Evolutionary conservation across 2,113 vertebrate species (phyloP), one percentile per base, ranked within the genome.

Genomic region (Physeter macrocephalus): DNA sequence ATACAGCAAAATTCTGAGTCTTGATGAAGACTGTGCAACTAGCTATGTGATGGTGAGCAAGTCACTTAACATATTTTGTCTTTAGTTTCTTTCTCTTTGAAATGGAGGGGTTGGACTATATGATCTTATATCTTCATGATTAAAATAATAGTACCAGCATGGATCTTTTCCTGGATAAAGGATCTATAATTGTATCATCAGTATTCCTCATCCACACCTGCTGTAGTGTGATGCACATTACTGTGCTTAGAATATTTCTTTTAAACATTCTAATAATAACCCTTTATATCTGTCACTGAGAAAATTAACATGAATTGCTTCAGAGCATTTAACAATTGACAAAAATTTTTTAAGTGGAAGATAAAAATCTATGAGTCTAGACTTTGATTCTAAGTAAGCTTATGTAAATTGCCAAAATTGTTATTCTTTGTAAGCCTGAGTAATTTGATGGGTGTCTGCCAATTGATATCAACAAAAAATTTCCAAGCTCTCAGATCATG

Each of bases 341-440:
- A 97, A 46, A 52, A 1, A 41, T 71, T 97, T 96, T 93, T 36
- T 59, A 90, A 97, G 88, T 97, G 64, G 81, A 88, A 94, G 83
- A 43, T 91, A 94, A 97, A 95, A 94, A 90, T 90, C 84, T n/a
- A 3, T 54, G 71, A 87, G 71, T 90, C 95, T 97, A 95, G 97
- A 95, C 75, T 92, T 49, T 41, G 61, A 97, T 90, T 96, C 77
- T 84, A 84, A 93, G 59, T 69, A 91, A 78, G 54, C 36, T 92
- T 88, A 96, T 95, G 75, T 77, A 97, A 97, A 97, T 95, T 95
- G 34, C 52, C 39, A 88, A 64, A 97, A 77, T 90, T 96, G 34
- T 94, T 94, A 72, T 94, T 96, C 90, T 87, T 94, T 89, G 6
- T 96, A 92, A 94, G 77, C 78, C 29, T 95, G 84, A 95, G 36